phyloP scores from a whole-genome alignment of 1,140 invertebrate genomes.

The Lanistes nyassanus region DNA sequence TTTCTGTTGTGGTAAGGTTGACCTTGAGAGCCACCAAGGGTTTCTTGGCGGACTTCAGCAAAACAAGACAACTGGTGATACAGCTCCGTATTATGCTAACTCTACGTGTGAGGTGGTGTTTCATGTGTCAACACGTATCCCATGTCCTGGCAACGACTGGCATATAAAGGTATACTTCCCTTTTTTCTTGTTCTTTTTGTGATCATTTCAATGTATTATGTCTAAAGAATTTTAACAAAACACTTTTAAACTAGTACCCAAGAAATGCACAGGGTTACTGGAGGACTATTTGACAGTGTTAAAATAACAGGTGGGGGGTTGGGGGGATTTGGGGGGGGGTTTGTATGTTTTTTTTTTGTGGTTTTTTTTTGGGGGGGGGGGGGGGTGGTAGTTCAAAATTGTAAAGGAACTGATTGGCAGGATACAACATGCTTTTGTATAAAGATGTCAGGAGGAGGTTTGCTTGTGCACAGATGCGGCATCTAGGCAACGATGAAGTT shows the following conservation, averaged over 20 bases:
- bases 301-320: too few species aligned
- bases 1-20: slow-evolving; percentile 71
- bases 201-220: neutral
- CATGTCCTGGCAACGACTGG: slow-evolving; percentile 73
- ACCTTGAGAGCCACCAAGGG: slow-evolving; percentile 93
- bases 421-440: neutral
- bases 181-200: neutral
- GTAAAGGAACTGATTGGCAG: too few species aligned
- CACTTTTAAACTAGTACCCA: too few species aligned
- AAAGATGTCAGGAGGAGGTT: too few species aligned
- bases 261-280: too few species aligned
- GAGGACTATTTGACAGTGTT: too few species aligned
- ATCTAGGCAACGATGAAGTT: slow-evolving; percentile 98
- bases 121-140: slow-evolving; percentile 98
- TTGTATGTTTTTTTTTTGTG: neutral
- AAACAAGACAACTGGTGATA: slow-evolving; percentile 89
- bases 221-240: too few species aligned
- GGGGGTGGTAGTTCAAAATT: too few species aligned
- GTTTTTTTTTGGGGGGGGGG: too few species aligned
- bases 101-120: slow-evolving; percentile 91
- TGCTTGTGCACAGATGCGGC: slow-evolving; percentile 77
- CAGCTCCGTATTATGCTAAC: slow-evolving; percentile 96
- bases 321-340: too few species aligned
- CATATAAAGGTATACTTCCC: slow-evolving; percentile 81
- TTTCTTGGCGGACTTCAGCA: slow-evolving; percentile 94